Conservation (phyloP, 2,888 invertebrate genomes). For the Acleris literana region DNA sequence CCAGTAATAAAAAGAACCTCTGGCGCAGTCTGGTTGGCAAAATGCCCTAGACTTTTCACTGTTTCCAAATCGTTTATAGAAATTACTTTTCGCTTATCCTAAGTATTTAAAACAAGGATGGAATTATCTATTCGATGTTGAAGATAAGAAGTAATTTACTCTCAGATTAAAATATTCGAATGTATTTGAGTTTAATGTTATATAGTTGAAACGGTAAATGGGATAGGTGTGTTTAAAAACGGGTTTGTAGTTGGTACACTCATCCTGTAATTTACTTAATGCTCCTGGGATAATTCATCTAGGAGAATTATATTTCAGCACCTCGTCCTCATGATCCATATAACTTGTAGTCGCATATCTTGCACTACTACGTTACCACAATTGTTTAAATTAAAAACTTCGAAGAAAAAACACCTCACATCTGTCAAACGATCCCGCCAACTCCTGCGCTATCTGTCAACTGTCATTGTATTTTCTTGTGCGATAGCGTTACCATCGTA, state of each 20-base stretch:
- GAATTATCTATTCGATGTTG: neutral
- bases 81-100: slow-evolving; percentile 3
- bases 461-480: too few species aligned
- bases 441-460: too few species aligned
- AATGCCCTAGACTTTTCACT: slow-evolving; percentile 23
- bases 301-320: too few species aligned
- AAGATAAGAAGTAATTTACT: neutral
- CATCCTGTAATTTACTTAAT: too few species aligned
- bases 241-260: neutral
- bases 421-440: too few species aligned
- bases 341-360: too few species aligned
- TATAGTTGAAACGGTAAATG: slow-evolving; percentile 3
- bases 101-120: slow-evolving; percentile 9
- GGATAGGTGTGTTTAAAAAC: neutral
- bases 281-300: too few species aligned
- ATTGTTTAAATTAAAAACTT: too few species aligned
- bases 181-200: slow-evolving; percentile 7
- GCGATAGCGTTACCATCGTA: too few species aligned
- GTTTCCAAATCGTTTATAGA: neutral
- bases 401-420: too few species aligned
- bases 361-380: too few species aligned
- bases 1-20: slow-evolving; percentile 47
- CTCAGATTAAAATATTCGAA: slow-evolving; percentile 21
- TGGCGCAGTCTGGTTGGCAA: slow-evolving; percentile 27
- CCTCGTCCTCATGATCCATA: too few species aligned